A percentile compares a stretch with the other conserved stretches of the same genome.
phyloP scores from a whole-genome alignment of 2,888 invertebrate species.

The Dryobota labecula region DNA sequence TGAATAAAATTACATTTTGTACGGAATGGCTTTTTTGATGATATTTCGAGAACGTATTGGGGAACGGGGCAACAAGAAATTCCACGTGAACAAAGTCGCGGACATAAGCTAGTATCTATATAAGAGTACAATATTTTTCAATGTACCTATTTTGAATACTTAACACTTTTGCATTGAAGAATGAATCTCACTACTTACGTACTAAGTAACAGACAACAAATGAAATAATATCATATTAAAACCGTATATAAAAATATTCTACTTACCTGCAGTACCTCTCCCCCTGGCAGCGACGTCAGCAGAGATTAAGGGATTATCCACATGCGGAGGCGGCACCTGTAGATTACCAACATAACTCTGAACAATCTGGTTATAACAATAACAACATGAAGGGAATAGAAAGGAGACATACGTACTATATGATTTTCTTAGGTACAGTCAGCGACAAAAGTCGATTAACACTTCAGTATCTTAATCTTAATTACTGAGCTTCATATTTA shows the following conservation, averaged over 20 bases:
- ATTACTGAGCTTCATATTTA: background rate
- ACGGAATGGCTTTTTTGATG: too few relatives aligned
- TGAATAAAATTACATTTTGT: too few relatives aligned
- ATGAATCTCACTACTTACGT: background rate
- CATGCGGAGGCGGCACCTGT: slow-evolving; percentile 31
- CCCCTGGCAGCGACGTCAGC: slow-evolving; percentile 24
- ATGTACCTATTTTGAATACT: background rate
- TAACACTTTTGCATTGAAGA: background rate
- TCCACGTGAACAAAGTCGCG: too few relatives aligned
- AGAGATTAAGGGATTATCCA: slow-evolving; percentile 37
- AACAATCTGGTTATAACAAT: slow-evolving; percentile 25
- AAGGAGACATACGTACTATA: background rate
- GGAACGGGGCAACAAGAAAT: too few relatives aligned
- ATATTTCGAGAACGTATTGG: too few relatives aligned
- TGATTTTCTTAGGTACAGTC: background rate
- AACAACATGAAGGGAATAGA: background rate
- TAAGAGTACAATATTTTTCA: too few relatives aligned
- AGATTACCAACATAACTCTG: slow-evolving; percentile 31
- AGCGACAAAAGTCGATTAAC: background rate
- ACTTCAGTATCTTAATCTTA: background rate
- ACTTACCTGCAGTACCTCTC: background rate
- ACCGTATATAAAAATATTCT: background rate
- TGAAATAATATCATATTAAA: slow-evolving; percentile 19
- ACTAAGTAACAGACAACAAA: background rate
- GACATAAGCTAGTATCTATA: too few relatives aligned